Conservation (phyloP, 2,797 vertebrate species). For the Falco cherrug region DNA sequence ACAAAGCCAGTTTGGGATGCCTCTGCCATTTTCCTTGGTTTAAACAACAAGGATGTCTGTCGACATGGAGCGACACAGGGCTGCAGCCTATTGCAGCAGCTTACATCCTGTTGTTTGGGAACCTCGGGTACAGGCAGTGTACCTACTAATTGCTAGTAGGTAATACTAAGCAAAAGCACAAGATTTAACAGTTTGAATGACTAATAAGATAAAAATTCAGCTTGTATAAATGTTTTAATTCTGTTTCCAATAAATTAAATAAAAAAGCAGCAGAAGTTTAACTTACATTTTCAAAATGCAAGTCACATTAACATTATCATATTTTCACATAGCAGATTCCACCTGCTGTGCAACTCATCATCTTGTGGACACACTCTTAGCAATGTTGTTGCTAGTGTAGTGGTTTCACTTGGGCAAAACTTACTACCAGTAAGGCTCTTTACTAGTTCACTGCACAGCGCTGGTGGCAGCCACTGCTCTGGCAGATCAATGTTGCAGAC, state of each 20-base stretch:
- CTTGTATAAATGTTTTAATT: not conserved
- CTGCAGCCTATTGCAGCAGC: not conserved
- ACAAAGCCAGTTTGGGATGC: not conserved
- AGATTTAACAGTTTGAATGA: not conserved
- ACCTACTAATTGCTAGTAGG: not conserved
- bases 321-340: conserved; percentile 82
- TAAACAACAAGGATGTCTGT: not conserved
- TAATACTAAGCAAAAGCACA: not conserved
- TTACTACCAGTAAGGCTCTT: conserved; percentile 78
- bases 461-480: conserved; percentile 80
- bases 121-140: not conserved
- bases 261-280: not conserved
- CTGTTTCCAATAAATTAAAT: not conserved
- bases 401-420: conserved; percentile 82
- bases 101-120: not conserved
- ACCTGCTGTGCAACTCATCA: conserved; percentile 68
- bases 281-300: not conserved
- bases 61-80: not conserved
- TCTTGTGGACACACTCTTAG: conserved; percentile 69
- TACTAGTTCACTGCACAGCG: conserved; percentile 73
- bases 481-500: conserved; percentile 79
- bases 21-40: not conserved
- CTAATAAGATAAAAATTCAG: not conserved
- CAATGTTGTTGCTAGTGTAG: conserved; percentile 52
- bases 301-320: conserved; percentile 83